Percentiles rank a stretch among this genome's conserved stretches.
These are phyloP conservation scores for Epizoanthus rinbou DNA, from an alignment of 92 coral and sea anemone species.

Conservation along the genomic window DNA sequence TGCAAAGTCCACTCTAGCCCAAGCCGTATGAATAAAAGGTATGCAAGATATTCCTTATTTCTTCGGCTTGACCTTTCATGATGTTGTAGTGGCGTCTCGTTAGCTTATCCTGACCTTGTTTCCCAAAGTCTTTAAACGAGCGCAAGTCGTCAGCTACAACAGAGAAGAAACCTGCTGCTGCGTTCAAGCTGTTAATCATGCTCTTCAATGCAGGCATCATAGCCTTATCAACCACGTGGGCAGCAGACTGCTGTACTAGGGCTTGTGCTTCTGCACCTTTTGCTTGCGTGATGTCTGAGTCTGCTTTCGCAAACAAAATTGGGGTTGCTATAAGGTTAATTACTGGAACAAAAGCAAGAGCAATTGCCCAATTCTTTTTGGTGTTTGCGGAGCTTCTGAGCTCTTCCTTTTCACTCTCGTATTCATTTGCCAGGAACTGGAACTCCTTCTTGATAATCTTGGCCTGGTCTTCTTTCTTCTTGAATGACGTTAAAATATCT, in stretches of 20 bases:
- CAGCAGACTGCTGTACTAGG: conserved; percentile 40
- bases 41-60: conserved; percentile 55
- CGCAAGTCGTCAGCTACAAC: conserved; percentile 54
- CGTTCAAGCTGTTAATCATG: conserved; percentile 51
- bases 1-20: no score
- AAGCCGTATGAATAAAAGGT: conserved; percentile 17
- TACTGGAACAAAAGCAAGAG: conserved; percentile 54
- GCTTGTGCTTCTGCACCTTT: conserved; percentile 45
- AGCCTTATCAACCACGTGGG: conserved; percentile 38
- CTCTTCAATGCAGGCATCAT: conserved; percentile 30
- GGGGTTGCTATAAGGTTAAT: conserved; percentile 61
- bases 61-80: conserved; percentile 55
- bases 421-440: conserved; percentile 45
- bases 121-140: conserved; percentile 46
- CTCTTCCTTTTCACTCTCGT: conserved; percentile 41
- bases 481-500: conserved; percentile 56
- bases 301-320: conserved; percentile 23
- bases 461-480: conserved; percentile 64
- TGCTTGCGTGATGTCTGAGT: conserved; percentile 50
- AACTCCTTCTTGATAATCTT: conserved; percentile 48
- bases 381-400: conserved; percentile 29
- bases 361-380: conserved; percentile 62
- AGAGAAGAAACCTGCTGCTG: conserved; percentile 70
- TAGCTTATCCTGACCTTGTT: conserved; percentile 20
- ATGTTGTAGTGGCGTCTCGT: conserved; percentile 37